These are phyloP conservation scores for Mormyrus proboscirostris DNA, from an alignment of 2,797 vertebrate genomes.

Conservation along the genomic window DNA sequence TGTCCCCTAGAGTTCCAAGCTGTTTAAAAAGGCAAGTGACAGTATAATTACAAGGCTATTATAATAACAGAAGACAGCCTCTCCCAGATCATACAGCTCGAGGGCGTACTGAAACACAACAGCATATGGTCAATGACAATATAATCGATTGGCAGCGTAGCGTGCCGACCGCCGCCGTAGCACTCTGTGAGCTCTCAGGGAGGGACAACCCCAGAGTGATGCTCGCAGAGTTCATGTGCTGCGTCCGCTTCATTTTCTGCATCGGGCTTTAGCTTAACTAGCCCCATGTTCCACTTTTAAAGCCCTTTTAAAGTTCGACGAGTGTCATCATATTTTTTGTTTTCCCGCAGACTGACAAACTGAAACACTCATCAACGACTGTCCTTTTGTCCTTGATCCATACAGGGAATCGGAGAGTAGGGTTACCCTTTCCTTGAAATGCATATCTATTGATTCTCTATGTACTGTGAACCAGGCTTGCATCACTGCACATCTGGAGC, in stretches of 20 bases:
- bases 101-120: neutral
- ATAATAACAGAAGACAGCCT: conserved; percentile 14
- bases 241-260: neutral
- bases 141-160: conserved; percentile 6
- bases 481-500: conserved; percentile 8
- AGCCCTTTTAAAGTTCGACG: neutral
- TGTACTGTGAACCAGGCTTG: neutral
- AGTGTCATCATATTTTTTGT: neutral
- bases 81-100: conserved; percentile 11
- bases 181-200: neutral
- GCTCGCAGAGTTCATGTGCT: neutral
- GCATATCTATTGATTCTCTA: neutral
- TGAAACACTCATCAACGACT: neutral
- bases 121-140: conserved; percentile 4
- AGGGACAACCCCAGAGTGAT: neutral
- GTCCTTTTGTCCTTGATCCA: neutral
- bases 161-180: neutral
- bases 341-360: neutral
- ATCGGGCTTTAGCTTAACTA: neutral
- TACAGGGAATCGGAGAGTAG: neutral
- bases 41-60: conserved; percentile 14
- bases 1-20: neutral
- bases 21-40: neutral
- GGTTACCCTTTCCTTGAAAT: neutral
- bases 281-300: neutral